Percentiles rank a stretch among this genome's conserved stretches.
Evolutionary conservation across 2,113 vertebrate species (phyloP).

Genomic region (Ammodytes marinus): DNA sequence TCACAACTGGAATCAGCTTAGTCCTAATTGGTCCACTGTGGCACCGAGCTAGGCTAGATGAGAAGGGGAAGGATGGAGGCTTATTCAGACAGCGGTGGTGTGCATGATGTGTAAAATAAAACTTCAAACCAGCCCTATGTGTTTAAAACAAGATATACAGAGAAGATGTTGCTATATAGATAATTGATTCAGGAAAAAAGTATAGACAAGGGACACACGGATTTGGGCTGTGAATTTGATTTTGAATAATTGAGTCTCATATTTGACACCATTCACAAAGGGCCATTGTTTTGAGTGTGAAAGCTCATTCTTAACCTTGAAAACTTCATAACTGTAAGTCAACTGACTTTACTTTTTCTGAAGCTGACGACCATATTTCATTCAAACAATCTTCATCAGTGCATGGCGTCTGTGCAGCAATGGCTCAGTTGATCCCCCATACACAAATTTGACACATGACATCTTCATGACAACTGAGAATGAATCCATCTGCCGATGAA

Average conservation of each 20-base stretch:
- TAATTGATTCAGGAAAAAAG: neutral
- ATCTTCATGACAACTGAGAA: neutral
- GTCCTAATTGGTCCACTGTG: slow-evolving; percentile 79
- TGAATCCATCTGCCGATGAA: neutral
- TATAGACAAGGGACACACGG: neutral
- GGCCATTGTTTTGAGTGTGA: neutral
- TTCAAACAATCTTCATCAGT: neutral
- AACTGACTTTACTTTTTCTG: neutral
- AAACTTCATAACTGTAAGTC: neutral
- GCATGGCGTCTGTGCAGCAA: neutral
- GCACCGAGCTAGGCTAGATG: slow-evolving; percentile 13
- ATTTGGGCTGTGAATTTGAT: neutral
- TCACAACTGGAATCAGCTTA: slow-evolving; percentile 72
- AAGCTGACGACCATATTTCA: neutral
- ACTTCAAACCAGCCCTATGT: neutral
- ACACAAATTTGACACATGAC: neutral
- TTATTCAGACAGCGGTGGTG: neutral
- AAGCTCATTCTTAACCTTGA: neutral
- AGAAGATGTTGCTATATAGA: neutral
- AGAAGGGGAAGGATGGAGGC: neutral
- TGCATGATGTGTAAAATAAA: slow-evolving; percentile 1
- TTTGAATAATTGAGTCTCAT: too few relatives aligned
- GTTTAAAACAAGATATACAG: neutral
- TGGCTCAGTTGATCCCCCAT: neutral
- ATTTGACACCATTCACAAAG: too few relatives aligned